Conservation (phyloP, 1,140 invertebrate species). For the Ladona fulva region DNA sequence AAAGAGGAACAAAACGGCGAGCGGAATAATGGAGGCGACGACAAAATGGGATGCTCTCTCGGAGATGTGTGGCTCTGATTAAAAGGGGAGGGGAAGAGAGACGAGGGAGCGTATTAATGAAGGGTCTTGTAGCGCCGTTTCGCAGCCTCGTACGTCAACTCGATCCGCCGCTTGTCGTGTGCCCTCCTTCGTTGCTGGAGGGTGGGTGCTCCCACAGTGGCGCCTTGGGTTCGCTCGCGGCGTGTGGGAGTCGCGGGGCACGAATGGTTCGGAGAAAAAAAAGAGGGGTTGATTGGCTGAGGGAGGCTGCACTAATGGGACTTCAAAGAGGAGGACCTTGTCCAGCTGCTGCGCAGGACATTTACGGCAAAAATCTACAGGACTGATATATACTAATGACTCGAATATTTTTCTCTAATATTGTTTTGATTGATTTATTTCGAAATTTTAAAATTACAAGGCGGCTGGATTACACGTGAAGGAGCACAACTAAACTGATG, state of each 20-base stretch:
- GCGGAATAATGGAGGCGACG: neutral
- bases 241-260: neutral
- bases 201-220: too few species aligned
- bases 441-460: too few species aligned
- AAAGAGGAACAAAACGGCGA: slow-evolving; percentile 1
- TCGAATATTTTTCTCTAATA: too few species aligned
- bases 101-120: neutral
- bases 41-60: slow-evolving; percentile 4
- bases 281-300: neutral
- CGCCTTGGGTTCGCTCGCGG: too few species aligned
- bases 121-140: slow-evolving; percentile 2
- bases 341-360: too few species aligned
- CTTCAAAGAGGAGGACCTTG: too few species aligned
- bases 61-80: neutral
- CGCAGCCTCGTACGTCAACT: slow-evolving; percentile 1
- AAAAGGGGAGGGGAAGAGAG: neutral
- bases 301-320: too few species aligned
- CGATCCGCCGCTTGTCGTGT: slow-evolving; percentile 1
- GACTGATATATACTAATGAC: too few species aligned
- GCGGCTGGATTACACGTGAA: too few species aligned
- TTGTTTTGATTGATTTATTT: too few species aligned
- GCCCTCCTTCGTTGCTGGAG: neutral
- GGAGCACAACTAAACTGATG: too few species aligned
- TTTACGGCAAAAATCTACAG: too few species aligned
- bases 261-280: neutral